A percentile compares a stretch with the other conserved stretches of the same genome.
phyloP scores from a whole-genome alignment of 2,797 vertebrate species.

The Acridotheres tristis region DNA sequence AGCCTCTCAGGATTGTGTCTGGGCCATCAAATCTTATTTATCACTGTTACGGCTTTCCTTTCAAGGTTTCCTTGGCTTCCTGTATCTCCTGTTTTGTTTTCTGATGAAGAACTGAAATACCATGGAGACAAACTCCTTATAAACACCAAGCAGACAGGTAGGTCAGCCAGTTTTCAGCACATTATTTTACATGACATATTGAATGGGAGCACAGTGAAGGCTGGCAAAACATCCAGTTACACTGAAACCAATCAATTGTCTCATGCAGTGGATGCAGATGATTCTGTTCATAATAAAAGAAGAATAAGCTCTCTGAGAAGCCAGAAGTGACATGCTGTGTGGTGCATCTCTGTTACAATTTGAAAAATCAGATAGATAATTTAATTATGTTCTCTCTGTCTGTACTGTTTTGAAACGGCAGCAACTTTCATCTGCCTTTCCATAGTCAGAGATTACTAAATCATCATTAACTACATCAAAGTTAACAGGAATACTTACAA shows the following conservation, averaged over 20 bases:
- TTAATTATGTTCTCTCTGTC: slow-evolving; percentile 69
- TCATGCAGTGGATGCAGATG: slow-evolving; percentile 66
- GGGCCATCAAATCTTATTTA: neutral
- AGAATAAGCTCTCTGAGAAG: slow-evolving; percentile 66
- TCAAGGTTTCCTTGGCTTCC: slow-evolving; percentile 29
- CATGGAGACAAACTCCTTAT: slow-evolving; percentile 43
- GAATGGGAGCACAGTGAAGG: slow-evolving; percentile 53
- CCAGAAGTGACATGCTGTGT: slow-evolving; percentile 66
- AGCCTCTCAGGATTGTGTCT: neutral
- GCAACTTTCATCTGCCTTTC: neutral
- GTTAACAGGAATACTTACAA: neutral
- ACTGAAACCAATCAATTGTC: slow-evolving; percentile 60
- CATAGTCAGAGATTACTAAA: neutral
- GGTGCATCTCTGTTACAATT: slow-evolving; percentile 64
- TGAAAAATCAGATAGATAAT: slow-evolving; percentile 71
- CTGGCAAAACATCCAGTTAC: slow-evolving; percentile 73
- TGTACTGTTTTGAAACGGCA: slow-evolving; percentile 43
- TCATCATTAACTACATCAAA: neutral
- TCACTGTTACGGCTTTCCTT: neutral
- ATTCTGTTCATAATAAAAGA: slow-evolving; percentile 69
- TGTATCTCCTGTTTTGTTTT: slow-evolving; percentile 29
- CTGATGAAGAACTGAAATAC: slow-evolving; percentile 37
- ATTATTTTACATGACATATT: slow-evolving; percentile 48
- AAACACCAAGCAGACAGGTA: slow-evolving; percentile 32
- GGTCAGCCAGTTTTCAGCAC: slow-evolving; percentile 40